Evolutionary conservation across 2,888 invertebrate genomes (phyloP), one percentile per base, ranked within the genome.

Genomic region (Tyria jacobaeae): DNA sequence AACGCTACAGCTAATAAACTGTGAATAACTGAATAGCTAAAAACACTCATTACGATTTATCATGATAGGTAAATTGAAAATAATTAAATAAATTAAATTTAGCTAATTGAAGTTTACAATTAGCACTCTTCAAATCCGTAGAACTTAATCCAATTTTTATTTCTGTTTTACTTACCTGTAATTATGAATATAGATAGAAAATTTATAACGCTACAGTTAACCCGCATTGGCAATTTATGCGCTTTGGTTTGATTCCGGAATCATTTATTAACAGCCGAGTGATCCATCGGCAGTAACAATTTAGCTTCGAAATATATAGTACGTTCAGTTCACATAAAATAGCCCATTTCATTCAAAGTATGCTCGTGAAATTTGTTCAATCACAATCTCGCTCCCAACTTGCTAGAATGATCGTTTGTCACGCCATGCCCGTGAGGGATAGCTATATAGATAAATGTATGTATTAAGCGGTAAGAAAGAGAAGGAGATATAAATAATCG

Each of bases 351-450:
- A 56, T 65, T 76, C 74, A 71, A 80, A 80, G 78, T 75, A 70
- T 70, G 66, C 70, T 73, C 75, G 76, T 83, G 79, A 80, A 82
- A 83, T 83, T 83, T 80, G 83, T 87, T 81, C 81, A 85, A 87
- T 88, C 83, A 79, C 81, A 73, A 76, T 74, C 73, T 68, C 64
- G 61, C 65, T 65, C 66, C 61, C 70, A 74, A 73, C 64, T 63
- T 68, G 69, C 78, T 73, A 71, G 76, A 79, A 89, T 79, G 82
- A 73, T 65, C 68, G 71, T 81, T 84, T 83, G 84, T 85, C 89
- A 89, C 86, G 88, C 80, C 61, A 87, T 77, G 75, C 55, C 47
- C 64, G 77, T 86, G 35, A 52, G 72, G 73, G 81, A 79, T 5
- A 56, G 68, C 51, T 24, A 21, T 34, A 60, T 41, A 63, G 57